These are phyloP conservation scores for Perdita meconis DNA, from an alignment of 2,888 invertebrate species.

Conservation along the genomic window DNA sequence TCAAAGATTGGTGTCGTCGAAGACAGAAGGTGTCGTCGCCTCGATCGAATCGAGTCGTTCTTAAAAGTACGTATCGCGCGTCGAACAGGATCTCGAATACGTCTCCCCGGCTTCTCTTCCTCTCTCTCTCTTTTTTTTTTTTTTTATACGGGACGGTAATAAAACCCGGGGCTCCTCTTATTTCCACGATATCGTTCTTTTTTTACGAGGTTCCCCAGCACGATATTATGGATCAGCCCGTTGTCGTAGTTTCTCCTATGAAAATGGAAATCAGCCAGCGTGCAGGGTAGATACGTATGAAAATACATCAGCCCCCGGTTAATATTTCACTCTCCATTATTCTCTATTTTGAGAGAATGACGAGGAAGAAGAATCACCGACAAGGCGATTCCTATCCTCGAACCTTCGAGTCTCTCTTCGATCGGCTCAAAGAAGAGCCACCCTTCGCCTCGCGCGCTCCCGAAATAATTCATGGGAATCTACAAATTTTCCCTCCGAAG, in stretches of 20 bases:
- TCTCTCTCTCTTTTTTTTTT: not conserved
- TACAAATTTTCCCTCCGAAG: not conserved
- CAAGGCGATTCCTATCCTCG: constrained; percentile 18
- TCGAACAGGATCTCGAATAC: constrained; percentile 50
- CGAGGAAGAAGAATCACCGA: constrained; percentile 40
- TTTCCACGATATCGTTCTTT: constrained; percentile 37
- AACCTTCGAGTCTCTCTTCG: constrained; percentile 35
- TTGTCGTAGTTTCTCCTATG: constrained; percentile 49
- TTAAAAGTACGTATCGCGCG: constrained; percentile 22
- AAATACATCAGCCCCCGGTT: constrained; percentile 44
- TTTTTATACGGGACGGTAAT: constrained; percentile 22
- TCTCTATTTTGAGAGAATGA: constrained; percentile 41
- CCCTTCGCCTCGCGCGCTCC: not conserved
- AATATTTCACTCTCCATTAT: constrained; percentile 58
- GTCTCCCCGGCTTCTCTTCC: not conserved
- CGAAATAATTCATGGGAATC: constrained; percentile 8
- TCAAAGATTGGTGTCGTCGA: constrained; percentile 62
- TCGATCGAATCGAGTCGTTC: constrained; percentile 38
- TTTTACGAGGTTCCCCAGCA: constrained; percentile 24
- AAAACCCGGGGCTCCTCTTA: constrained; percentile 42
- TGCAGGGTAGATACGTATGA: constrained; percentile 37
- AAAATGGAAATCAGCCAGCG: constrained; percentile 58
- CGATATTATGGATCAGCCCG: constrained; percentile 51
- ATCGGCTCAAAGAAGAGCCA: constrained; percentile 9
- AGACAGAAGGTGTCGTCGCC: constrained; percentile 28